Evolutionary conservation across 2,113 vertebrate species (phyloP).

Genomic region (Heteronetta atricapilla): DNA sequence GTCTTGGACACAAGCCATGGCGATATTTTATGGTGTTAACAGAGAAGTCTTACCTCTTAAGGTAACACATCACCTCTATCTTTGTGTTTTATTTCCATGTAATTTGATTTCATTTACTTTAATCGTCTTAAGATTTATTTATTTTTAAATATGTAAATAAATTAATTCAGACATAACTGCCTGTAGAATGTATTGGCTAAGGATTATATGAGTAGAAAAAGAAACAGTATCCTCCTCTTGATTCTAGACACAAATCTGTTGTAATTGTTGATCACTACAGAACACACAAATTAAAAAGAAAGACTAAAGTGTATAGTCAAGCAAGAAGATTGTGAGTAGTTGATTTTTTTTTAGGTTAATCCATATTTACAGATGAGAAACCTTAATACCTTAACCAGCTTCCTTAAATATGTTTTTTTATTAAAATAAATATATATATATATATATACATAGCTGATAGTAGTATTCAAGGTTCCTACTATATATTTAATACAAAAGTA

Average conservation of each 20-base stretch:
- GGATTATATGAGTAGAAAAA: not conserved
- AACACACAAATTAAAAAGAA: not conserved
- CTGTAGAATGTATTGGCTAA: not conserved
- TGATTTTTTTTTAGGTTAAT: not conserved
- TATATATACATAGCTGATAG: too few species aligned
- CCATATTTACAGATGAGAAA: not conserved
- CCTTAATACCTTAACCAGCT: not conserved
- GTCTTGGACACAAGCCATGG: conserved; percentile 83
- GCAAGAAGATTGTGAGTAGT: not conserved
- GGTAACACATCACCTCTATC: conserved; percentile 58
- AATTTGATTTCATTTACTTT: not conserved
- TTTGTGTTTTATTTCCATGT: not conserved
- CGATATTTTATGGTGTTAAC: conserved; percentile 79
- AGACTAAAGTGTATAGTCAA: not conserved
- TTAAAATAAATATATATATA: too few species aligned
- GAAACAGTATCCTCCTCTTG: not conserved
- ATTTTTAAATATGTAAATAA: not conserved
- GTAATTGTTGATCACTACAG: not conserved
- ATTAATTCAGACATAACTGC: not conserved
- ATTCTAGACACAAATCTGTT: not conserved
- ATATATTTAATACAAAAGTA: not conserved
- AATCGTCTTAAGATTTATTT: not conserved
- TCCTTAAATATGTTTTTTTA: not conserved
- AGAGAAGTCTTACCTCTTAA: conserved; percentile 82
- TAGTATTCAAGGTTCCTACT: too few species aligned